Conservation (phyloP, 2,888 invertebrate species). For the Drosophila borborema region DNA sequence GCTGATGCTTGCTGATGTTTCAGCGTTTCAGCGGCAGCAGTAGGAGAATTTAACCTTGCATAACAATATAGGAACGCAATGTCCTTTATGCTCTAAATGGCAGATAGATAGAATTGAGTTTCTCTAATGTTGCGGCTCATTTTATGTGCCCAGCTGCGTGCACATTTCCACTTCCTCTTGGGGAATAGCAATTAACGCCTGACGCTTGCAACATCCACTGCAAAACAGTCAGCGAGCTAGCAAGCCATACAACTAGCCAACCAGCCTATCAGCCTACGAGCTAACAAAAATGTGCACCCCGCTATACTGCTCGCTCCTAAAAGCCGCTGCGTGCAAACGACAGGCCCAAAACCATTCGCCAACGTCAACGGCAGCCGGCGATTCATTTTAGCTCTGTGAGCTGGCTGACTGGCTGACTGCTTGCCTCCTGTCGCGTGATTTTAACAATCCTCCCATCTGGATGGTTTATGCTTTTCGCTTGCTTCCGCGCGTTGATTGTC, state of each 20-base stretch:
- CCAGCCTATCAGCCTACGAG: constrained; percentile 23
- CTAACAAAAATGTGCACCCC: constrained; percentile 41
- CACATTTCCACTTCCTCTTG: constrained; percentile 34
- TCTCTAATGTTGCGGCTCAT: neutral
- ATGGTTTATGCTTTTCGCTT: constrained; percentile 78
- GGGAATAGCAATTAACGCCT: constrained; percentile 52
- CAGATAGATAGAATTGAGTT: neutral
- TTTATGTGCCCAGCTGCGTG: constrained; percentile 20
- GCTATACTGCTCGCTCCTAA: constrained; percentile 13
- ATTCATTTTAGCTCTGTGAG: constrained; percentile 69
- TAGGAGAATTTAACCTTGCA: constrained; percentile 24
- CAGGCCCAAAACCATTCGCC: constrained; percentile 51
- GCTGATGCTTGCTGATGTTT: constrained; percentile 4
- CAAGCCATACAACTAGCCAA: constrained; percentile 2
- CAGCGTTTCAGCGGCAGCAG: no score
- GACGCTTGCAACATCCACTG: constrained; percentile 35
- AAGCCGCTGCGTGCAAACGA: constrained; percentile 54
- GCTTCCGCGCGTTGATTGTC: constrained; percentile 78
- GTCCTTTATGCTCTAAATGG: neutral
- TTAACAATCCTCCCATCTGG: constrained; percentile 75
- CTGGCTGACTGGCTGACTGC: constrained; percentile 53
- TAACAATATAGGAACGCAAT: constrained; percentile 23
- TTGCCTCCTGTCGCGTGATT: constrained; percentile 75
- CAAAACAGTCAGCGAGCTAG: constrained; percentile 13
- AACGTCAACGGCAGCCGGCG: constrained; percentile 59